These are phyloP conservation scores for Heliconius congener DNA, from an alignment of 1,140 invertebrate genomes.

Conservation along the genomic window DNA sequence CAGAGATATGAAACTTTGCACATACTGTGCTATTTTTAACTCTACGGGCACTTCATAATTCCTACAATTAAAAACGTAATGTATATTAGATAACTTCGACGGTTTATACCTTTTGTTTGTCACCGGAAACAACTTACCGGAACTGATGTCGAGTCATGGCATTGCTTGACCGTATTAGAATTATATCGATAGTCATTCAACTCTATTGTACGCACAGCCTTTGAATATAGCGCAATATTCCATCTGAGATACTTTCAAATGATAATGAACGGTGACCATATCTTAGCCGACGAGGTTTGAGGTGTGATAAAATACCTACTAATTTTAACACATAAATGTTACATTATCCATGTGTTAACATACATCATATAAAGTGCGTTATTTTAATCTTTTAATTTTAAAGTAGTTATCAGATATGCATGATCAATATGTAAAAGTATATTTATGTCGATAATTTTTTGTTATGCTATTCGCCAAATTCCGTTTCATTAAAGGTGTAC, in stretches of 20 bases:
- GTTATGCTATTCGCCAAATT: no score
- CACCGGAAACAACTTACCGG: slow-evolving; percentile 36
- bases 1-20: no score
- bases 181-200: slow-evolving; percentile 22
- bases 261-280: not conserved
- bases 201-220: slow-evolving; percentile 21
- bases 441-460: no score
- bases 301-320: not conserved
- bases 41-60: not conserved
- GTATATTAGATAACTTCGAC: slow-evolving; percentile 14
- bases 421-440: no score
- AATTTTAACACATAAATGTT: not conserved
- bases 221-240: slow-evolving; percentile 5
- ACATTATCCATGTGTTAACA: not conserved
- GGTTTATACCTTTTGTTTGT: slow-evolving; percentile 15
- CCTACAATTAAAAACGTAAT: not conserved
- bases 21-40: no score
- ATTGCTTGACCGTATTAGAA: slow-evolving; percentile 36
- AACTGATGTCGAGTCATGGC: slow-evolving; percentile 31
- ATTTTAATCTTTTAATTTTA: not conserved
- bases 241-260: slow-evolving; percentile 1
- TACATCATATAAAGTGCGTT: not conserved
- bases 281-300: not conserved
- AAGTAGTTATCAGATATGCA: no score
- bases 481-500: no score